phyloP scores from a whole-genome alignment of 2,113 vertebrate genomes.

The Actenoides lindsayi region DNA sequence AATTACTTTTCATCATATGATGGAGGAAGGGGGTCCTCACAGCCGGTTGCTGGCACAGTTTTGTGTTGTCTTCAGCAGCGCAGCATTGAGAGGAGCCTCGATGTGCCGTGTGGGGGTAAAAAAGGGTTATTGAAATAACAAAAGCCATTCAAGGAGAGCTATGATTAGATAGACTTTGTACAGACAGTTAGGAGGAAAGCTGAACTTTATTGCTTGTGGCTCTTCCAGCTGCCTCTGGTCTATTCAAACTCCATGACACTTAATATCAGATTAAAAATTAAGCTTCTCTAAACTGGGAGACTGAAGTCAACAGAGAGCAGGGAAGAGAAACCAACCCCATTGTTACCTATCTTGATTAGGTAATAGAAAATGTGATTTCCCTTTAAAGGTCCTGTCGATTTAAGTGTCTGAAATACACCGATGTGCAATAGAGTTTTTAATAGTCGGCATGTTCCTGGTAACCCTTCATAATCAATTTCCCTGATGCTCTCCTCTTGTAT shows the following conservation, averaged over 20 bases:
- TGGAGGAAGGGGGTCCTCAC: background rate
- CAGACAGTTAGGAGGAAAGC: background rate
- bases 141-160: background rate
- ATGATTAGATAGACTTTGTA: background rate
- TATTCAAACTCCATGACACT: background rate
- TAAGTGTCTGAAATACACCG: slow-evolving; percentile 14
- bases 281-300: background rate
- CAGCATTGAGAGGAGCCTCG: background rate
- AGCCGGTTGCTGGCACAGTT: background rate
- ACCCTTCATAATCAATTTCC: slow-evolving; percentile 58
- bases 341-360: slow-evolving; percentile 34
- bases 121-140: background rate
- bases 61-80: background rate
- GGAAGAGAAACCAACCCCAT: background rate
- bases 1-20: fast-evolving
- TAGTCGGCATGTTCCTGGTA: slow-evolving; percentile 17
- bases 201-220: background rate
- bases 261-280: background rate
- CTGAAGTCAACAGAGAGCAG: background rate
- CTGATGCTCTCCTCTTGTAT: background rate
- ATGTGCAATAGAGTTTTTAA: slow-evolving; percentile 44
- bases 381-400: slow-evolving; percentile 44
- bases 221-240: background rate
- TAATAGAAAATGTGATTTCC: slow-evolving; percentile 36
- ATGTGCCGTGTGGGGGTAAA: background rate